phyloP scores from a whole-genome alignment of 2,888 invertebrate genomes.

The Dexiosoma caninum region DNA sequence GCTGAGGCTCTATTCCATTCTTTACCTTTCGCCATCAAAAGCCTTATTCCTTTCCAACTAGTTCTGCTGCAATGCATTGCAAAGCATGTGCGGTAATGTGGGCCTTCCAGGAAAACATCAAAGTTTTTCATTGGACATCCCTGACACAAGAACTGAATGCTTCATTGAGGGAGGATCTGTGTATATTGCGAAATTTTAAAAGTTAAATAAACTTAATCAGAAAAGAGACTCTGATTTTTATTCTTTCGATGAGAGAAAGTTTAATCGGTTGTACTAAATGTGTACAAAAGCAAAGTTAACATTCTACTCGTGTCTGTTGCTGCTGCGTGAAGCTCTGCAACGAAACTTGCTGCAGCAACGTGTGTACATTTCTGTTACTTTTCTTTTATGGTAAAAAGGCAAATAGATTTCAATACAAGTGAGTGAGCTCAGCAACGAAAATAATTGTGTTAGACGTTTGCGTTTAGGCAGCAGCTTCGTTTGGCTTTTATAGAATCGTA shows the following conservation, averaged over 20 bases:
- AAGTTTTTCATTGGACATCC: background rate
- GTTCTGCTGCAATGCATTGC: too few relatives aligned
- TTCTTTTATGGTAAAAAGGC: background rate
- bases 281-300: background rate
- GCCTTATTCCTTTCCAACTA: too few relatives aligned
- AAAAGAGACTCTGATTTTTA: slow-evolving; percentile 9
- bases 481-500: slow-evolving; percentile 32
- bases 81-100: too few relatives aligned
- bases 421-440: background rate
- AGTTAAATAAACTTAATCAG: slow-evolving; percentile 38
- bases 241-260: slow-evolving; percentile 25
- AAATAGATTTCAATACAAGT: slow-evolving; percentile 1
- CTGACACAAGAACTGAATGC: background rate
- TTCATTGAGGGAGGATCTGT: slow-evolving; percentile 25
- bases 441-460: background rate
- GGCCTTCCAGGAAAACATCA: too few relatives aligned
- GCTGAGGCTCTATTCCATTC: too few relatives aligned
- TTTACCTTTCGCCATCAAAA: too few relatives aligned
- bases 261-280: slow-evolving; percentile 14
- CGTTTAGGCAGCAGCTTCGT: slow-evolving; percentile 21
- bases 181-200: slow-evolving; percentile 25
- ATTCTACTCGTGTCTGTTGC: background rate
- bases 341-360: background rate
- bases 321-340: background rate
- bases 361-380: background rate